Base-by-base conservation (phyloP, 2,888 invertebrate species). In the Lottia scabra region DNA sequence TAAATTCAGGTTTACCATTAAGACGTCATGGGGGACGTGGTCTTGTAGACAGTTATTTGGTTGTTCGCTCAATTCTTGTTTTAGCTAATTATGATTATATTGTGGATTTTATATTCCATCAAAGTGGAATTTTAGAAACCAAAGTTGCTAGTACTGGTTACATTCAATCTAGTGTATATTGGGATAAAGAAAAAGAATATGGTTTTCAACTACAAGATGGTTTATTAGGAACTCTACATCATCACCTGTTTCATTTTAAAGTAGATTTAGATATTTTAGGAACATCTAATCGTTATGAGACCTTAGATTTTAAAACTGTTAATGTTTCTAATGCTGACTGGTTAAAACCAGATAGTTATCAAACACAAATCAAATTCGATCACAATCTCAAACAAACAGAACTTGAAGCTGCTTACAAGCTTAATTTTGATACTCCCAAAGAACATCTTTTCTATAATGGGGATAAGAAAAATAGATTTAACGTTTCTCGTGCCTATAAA, bases 31-130 rank as follows among this genome's bases (percentile, higher is more conserved):
- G 30, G 5, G 30, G 30, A 30, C 80, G 78, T n/a, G 84, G 84
- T 10, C 73, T 83, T 67, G 72, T 77, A 56, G 83, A 82, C 69
- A 65, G 77, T 23, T 72, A 80, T 43, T 72, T 87, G 1, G 78
- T 80, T 1, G 44, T 86, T 0, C 70, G 86, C 26, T 81, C 83
- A 15, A 80, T 85, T 12, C 16, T 81, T 8, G 76, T 83, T 3
- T 74, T 87, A 8, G 76, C 73, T 3, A 87, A 86, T 71, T 86
- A 86, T 71, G 86, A 86, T 67, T 87, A 87, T 69, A 77, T 87
- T 6, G 67, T 85, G 27, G 87, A 87, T 70, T 84, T 82, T 27
- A 77, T 83, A 15, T 84, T 87, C 67, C 84, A 86, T 64, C 85
- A 85, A 68, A 85, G 80, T 73, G 86, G 85, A 8, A 83, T 75